These are phyloP conservation scores for Otus scops DNA, from an alignment of 2,797 vertebrate species.

Conservation along the genomic window DNA sequence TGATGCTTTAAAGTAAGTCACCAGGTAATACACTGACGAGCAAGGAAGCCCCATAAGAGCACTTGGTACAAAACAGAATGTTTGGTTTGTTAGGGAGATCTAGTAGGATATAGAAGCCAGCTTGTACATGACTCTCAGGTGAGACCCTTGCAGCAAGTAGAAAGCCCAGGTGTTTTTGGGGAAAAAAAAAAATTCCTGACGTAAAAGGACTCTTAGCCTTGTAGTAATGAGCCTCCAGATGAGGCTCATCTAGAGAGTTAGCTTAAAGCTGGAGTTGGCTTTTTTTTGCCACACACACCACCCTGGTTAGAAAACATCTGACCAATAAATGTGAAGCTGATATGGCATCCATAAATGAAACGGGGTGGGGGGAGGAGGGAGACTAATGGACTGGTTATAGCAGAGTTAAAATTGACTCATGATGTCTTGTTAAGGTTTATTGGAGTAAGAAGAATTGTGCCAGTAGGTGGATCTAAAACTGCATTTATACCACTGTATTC, in stretches of 20 bases:
- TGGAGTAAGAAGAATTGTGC: background rate
- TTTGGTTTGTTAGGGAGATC: background rate
- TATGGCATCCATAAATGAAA: background rate
- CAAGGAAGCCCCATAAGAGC: background rate
- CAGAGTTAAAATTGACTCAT: background rate
- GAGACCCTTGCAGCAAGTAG: background rate
- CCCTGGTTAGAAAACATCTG: background rate
- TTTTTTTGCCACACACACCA: background rate
- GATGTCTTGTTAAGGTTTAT: background rate
- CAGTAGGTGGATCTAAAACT: background rate
- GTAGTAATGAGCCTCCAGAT: background rate
- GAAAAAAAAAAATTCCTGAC: background rate
- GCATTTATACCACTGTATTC: background rate
- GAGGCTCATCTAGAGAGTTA: background rate
- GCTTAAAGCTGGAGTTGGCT: background rate
- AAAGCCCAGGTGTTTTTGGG: background rate
- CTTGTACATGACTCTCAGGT: background rate
- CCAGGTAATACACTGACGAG: background rate
- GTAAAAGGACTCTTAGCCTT: background rate
- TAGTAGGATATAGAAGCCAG: background rate
- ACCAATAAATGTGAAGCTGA: background rate
- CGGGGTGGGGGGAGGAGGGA: fast-evolving
- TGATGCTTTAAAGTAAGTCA: background rate
- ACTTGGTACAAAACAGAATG: background rate
- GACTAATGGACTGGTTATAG: background rate